A percentile compares a stretch with the other conserved stretches of the same genome.
Evolutionary conservation across 2,888 invertebrate genomes (phyloP).

Genomic region (Cerastoderma edule): DNA sequence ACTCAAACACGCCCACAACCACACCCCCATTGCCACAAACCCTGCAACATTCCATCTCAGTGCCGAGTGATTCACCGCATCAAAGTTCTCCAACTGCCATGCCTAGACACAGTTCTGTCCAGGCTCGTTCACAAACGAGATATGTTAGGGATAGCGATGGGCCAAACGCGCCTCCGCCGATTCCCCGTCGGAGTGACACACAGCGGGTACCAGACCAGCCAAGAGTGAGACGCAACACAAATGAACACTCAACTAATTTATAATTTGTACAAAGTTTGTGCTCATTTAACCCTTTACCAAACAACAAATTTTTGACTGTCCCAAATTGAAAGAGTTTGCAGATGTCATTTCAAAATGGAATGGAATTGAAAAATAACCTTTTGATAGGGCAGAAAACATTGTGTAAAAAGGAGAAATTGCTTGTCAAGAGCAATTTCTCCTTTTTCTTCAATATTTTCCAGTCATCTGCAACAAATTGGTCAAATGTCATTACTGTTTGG

Average conservation of each 20-base stretch:
- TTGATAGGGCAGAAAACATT: constrained; percentile 10
- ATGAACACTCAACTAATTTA: constrained; percentile 5
- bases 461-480: no score
- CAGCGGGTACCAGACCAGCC: neutral
- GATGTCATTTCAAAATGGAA: no score
- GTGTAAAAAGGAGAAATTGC: constrained; percentile 1
- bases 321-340: no score
- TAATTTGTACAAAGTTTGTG: no score
- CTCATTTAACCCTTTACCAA: no score
- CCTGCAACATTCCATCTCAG: neutral
- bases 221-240: neutral
- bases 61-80: neutral
- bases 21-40: neutral
- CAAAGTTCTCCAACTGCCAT: neutral
- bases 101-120: constrained; percentile 3
- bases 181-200: constrained; percentile 9
- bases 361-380: no score
- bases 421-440: neutral
- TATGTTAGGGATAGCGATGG: neutral
- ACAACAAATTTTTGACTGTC: no score
- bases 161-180: neutral
- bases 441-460: no score
- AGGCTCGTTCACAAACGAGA: constrained; percentile 5
- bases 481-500: no score
- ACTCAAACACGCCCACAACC: neutral